Evolutionary conservation across 2,888 invertebrate genomes (phyloP).

Genomic region (Anthophora plumipes): DNA sequence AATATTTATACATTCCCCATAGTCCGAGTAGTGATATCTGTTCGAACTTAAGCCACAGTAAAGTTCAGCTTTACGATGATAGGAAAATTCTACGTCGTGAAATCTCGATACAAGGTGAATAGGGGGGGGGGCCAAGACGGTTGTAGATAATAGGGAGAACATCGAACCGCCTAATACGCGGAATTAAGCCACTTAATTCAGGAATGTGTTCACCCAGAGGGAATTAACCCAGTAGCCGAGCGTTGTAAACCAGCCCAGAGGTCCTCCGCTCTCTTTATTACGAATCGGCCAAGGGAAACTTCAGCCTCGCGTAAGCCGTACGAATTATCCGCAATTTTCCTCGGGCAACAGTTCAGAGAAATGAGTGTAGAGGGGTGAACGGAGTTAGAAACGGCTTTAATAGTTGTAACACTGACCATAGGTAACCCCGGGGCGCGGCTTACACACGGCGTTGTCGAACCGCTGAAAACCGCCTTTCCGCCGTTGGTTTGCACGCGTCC

Average conservation of each 20-base stretch:
- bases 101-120: too few species aligned
- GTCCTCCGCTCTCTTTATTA: constrained; percentile 36
- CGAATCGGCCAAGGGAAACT: constrained; percentile 41
- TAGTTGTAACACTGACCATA: constrained; percentile 58
- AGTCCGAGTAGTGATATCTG: too few species aligned
- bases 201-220: constrained; percentile 24
- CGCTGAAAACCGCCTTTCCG: constrained; percentile 18
- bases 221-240: constrained; percentile 40
- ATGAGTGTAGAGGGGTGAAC: too few species aligned
- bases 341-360: constrained; percentile 1
- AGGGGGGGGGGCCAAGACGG: constrained; percentile 1
- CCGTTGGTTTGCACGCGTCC: background rate
- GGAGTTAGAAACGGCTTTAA: constrained; percentile 45
- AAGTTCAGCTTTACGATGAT: too few species aligned
- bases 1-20: too few species aligned
- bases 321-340: constrained; percentile 62
- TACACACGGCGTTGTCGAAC: constrained; percentile 26
- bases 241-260: constrained; percentile 40
- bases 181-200: constrained; percentile 27
- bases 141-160: constrained; percentile 32
- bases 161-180: constrained; percentile 34
- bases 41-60: too few species aligned
- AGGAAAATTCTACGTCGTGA: too few species aligned
- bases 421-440: constrained; percentile 39
- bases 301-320: constrained; percentile 41